Evolutionary conservation across 2,888 invertebrate species (phyloP).

Genomic region (Sminthurides aquaticus): DNA sequence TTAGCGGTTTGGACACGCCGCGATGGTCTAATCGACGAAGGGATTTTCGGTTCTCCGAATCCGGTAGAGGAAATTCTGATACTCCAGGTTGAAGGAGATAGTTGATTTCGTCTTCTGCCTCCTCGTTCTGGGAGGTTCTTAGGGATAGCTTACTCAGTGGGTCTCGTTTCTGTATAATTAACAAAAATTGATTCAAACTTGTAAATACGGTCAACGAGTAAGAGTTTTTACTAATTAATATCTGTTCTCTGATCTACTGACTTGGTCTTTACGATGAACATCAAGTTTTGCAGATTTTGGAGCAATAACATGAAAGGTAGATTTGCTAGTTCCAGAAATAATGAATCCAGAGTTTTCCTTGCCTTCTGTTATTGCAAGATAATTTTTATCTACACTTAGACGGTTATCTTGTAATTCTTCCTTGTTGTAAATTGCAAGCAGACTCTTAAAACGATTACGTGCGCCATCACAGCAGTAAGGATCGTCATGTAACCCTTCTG

Average conservation of each 20-base stretch:
- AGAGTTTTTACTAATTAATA: too few relatives aligned
- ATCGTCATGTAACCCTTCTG: neutral
- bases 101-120: neutral
- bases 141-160: neutral
- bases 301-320: neutral
- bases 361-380: neutral
- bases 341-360: neutral
- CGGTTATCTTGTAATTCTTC: neutral
- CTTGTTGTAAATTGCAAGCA: slow-evolving; percentile 7
- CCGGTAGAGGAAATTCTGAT: neutral
- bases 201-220: too few relatives aligned
- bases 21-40: too few relatives aligned
- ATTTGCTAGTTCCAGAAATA: too few relatives aligned
- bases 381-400: neutral
- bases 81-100: neutral
- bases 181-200: too few relatives aligned
- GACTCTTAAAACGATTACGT: neutral
- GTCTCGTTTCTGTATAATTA: too few relatives aligned
- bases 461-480: neutral
- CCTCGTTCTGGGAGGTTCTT: neutral
- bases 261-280: neutral
- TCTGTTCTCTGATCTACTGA: too few relatives aligned
- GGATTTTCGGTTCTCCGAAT: neutral
- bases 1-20: too few relatives aligned
- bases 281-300: neutral